phyloP scores from a whole-genome alignment of 2,888 invertebrate species.

The Pterobdella sp. region DNA sequence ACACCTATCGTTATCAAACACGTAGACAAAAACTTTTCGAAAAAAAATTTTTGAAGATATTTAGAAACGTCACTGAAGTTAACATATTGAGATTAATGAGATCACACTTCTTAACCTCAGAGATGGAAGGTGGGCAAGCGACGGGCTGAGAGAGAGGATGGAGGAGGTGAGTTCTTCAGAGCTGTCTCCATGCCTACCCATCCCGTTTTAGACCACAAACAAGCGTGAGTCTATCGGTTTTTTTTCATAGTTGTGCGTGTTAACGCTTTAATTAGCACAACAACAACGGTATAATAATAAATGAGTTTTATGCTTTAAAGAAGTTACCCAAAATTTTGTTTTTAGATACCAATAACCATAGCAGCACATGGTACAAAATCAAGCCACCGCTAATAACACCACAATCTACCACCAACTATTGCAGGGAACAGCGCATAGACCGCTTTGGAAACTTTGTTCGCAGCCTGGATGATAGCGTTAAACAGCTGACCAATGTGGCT shows the following conservation, averaged over 20 bases:
- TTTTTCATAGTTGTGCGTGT: background rate
- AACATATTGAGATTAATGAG: background rate
- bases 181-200: conserved; percentile 59
- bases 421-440: conserved; percentile 71
- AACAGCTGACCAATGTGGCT: conserved; percentile 70
- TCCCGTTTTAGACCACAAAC: conserved; percentile 32
- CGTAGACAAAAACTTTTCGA: too few relatives aligned
- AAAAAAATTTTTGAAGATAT: too few relatives aligned
- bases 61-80: background rate
- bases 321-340: too few relatives aligned
- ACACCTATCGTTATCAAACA: too few relatives aligned
- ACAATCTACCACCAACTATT: conserved; percentile 37
- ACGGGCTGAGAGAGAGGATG: conserved; percentile 83
- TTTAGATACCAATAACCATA: background rate
- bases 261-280: too few relatives aligned
- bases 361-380: too few relatives aligned
- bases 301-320: too few relatives aligned
- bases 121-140: conserved; percentile 92
- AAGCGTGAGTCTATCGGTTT: conserved; percentile 31
- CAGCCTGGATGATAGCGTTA: conserved; percentile 78
- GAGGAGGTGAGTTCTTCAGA: conserved; percentile 70
- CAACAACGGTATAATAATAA: too few relatives aligned
- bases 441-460: conserved; percentile 72
- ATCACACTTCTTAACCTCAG: conserved; percentile 39
- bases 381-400: background rate